A percentile compares a stretch with the other conserved stretches of the same genome.
phyloP scores from a whole-genome alignment of 1,140 invertebrate species.

The Drosophila malerkotliana region DNA sequence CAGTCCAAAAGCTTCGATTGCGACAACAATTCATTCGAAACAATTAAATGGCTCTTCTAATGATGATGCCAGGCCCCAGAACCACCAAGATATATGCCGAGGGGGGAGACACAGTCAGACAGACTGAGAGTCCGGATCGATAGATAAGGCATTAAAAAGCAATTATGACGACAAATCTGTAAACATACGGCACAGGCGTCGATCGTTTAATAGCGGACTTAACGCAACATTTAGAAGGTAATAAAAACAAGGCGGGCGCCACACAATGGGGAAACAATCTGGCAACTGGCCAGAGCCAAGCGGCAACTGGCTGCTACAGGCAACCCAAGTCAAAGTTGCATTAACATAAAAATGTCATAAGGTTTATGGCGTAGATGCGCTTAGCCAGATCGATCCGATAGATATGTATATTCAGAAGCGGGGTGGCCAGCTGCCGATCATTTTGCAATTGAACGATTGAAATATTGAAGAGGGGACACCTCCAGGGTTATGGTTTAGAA shows the following conservation, averaged over 20 bases:
- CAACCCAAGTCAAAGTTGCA: constrained; percentile 66
- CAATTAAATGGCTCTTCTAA: constrained; percentile 52
- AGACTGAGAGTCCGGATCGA: constrained; percentile 35
- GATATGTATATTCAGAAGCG: constrained; percentile 35
- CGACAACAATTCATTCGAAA: constrained; percentile 38
- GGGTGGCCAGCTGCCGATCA: constrained; percentile 45
- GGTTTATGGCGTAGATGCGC: constrained; percentile 69
- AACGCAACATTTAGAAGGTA: constrained; percentile 83
- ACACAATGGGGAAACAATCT: neutral
- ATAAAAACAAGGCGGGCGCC: constrained; percentile 70
- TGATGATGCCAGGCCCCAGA: constrained; percentile 37
- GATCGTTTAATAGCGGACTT: constrained; percentile 79
- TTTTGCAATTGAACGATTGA: constrained; percentile 66
- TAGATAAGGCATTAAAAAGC: constrained; percentile 83
- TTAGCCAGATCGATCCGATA: constrained; percentile 60
- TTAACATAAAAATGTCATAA: constrained; percentile 83
- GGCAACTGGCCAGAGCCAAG: neutral
- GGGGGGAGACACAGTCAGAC: constrained; percentile 1
- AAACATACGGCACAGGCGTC: constrained; percentile 75
- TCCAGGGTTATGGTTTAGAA: constrained; percentile 26
- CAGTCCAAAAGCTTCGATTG: constrained; percentile 41
- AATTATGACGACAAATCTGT: constrained; percentile 83
- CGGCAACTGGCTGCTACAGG: neutral
- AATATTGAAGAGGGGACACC: neutral
- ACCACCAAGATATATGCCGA: constrained; percentile 7